Evolutionary conservation across 37 sponge, comb jelly and placozoan genomes (phyloP).

Genomic region (Axinella damicornis): DNA sequence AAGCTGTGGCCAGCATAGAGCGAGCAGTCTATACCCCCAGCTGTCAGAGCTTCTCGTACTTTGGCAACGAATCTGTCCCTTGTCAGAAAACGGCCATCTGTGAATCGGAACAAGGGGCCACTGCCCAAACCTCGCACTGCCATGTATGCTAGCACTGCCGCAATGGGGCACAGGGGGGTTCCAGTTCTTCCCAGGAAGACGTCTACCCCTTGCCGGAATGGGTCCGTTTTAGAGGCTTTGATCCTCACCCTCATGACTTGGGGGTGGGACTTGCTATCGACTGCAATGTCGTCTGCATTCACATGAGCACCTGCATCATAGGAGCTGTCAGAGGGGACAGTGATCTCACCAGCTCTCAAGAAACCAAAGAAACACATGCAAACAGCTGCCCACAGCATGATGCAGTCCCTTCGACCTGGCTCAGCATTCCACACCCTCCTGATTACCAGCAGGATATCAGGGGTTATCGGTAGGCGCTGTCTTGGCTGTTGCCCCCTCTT

Average conservation of each 20-base stretch:
- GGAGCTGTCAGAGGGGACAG: neutral
- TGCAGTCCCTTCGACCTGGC: neutral
- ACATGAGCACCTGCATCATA: conserved; percentile 5
- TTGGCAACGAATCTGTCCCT: conserved; percentile 11
- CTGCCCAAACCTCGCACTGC: neutral
- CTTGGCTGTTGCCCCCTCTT: neutral
- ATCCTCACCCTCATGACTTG: neutral
- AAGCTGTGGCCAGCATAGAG: too few relatives aligned
- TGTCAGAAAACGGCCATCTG: conserved; percentile 10
- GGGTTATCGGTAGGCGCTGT: conserved; percentile 27
- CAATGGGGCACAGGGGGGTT: conserved; percentile 18
- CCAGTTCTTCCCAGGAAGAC: conserved; percentile 16
- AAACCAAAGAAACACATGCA: conserved; percentile 37
- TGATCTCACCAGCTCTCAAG: conserved; percentile 41
- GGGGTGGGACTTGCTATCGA: conserved; percentile 18
- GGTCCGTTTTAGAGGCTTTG: conserved; percentile 25
- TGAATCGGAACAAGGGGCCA: conserved; percentile 14
- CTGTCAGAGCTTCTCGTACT: conserved; percentile 14
- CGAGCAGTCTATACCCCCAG: conserved; percentile 21
- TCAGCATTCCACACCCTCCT: neutral
- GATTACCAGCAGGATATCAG: conserved; percentile 7
- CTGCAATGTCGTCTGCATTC: neutral
- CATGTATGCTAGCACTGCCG: conserved; percentile 3
- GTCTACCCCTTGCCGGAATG: conserved; percentile 33
- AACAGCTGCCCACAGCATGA: conserved; percentile 42